A percentile compares a stretch with the other conserved stretches of the same genome.
phyloP scores from a whole-genome alignment of 1,140 invertebrate species.

The Euborellia annulipes region DNA sequence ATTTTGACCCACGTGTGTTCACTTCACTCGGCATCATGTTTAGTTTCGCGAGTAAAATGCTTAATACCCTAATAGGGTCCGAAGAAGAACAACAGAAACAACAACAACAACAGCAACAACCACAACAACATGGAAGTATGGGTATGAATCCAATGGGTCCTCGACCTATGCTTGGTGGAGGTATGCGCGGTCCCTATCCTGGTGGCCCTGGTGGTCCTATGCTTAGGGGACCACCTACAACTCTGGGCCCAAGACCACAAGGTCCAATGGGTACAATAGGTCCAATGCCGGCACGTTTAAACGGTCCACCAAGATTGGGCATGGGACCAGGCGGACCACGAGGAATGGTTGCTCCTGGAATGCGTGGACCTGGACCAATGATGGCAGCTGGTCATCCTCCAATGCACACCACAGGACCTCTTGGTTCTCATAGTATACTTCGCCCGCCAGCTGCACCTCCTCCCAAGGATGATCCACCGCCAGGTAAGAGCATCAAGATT shows the following conservation, averaged over 20 bases:
- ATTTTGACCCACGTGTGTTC: no score
- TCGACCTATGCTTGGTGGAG: constrained; percentile 4
- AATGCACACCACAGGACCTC: no score
- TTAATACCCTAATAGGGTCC: constrained; percentile 29
- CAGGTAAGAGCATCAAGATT: not conserved
- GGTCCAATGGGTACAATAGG: not conserved
- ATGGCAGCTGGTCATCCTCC: no score
- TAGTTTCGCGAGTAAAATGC: constrained; percentile 30
- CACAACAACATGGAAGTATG: constrained; percentile 12
- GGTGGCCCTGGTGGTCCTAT: not conserved
- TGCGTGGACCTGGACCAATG: constrained; percentile 2
- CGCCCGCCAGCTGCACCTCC: constrained; percentile 1
- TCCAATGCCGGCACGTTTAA: not conserved
- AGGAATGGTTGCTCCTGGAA: not conserved
- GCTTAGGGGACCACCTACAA: not conserved
- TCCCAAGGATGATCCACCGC: not conserved
- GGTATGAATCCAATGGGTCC: not conserved
- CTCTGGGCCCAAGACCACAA: not conserved
- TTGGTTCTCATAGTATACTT: not conserved
- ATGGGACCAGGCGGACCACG: not conserved
- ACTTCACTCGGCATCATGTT: constrained; percentile 21
- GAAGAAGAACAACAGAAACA: constrained; percentile 18
- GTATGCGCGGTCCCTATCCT: not conserved
- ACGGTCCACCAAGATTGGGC: not conserved
- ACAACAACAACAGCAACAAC: constrained; percentile 12